These are phyloP conservation scores for Hyperoplus lanceolatus DNA, from an alignment of 2,797 vertebrate genomes.

Conservation along the genomic window DNA sequence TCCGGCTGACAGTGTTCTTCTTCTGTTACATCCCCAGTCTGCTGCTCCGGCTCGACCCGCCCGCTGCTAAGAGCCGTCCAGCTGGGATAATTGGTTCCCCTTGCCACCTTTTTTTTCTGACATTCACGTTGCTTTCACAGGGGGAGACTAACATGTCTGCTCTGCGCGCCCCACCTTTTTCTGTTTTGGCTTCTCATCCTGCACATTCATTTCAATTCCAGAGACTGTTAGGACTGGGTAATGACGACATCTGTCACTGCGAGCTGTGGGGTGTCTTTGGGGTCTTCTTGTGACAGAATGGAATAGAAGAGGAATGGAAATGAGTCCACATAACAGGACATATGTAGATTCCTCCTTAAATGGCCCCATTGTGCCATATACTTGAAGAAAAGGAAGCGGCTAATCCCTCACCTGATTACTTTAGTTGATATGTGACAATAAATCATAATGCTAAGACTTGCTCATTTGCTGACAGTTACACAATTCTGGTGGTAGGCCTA, in stretches of 20 bases:
- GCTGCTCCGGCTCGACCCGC: slow-evolving; percentile 49
- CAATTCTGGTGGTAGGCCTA: background rate
- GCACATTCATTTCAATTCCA: slow-evolving; percentile 72
- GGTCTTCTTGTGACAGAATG: slow-evolving; percentile 45
- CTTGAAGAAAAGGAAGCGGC: slow-evolving; percentile 4
- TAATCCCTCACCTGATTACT: slow-evolving; percentile 35
- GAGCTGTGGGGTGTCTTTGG: slow-evolving; percentile 45
- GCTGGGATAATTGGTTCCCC: slow-evolving; percentile 81
- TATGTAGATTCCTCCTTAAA: slow-evolving; percentile 37
- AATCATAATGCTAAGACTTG: slow-evolving; percentile 24
- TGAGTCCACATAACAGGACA: slow-evolving; percentile 54
- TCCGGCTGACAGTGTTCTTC: slow-evolving; percentile 69
- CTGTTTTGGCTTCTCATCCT: slow-evolving; percentile 56
- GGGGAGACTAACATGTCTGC: slow-evolving; percentile 59
- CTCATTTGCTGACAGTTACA: slow-evolving; percentile 20
- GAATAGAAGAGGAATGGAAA: slow-evolving; percentile 69
- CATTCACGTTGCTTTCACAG: slow-evolving; percentile 61
- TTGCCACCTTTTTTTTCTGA: slow-evolving; percentile 67
- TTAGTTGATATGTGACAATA: slow-evolving; percentile 46
- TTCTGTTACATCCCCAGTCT: slow-evolving; percentile 61
- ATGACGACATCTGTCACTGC: slow-evolving; percentile 77
- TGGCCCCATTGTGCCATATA: slow-evolving; percentile 23
- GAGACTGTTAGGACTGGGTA: slow-evolving; percentile 58
- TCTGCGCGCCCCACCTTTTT: slow-evolving; percentile 48
- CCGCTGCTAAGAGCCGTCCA: slow-evolving; percentile 72